These are phyloP conservation scores for Acipenser ruthenus DNA, from an alignment of 2,797 vertebrate genomes.

Conservation along the genomic window DNA sequence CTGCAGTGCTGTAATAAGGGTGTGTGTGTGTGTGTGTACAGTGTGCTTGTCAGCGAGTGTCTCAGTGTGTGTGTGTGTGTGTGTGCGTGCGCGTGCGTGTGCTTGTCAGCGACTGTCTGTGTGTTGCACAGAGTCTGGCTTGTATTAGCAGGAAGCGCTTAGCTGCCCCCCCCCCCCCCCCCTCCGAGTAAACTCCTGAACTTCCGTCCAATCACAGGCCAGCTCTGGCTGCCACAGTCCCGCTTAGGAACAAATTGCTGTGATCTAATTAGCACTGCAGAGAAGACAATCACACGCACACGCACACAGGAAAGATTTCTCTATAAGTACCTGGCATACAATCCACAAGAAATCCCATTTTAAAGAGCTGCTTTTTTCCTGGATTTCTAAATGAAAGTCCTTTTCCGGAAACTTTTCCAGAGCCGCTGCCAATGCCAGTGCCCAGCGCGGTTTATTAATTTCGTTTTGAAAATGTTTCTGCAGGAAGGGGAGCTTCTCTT, in stretches of 20 bases:
- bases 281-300: constrained; percentile 11
- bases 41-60: background rate
- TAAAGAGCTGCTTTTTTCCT: too few relatives aligned
- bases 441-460: too few relatives aligned
- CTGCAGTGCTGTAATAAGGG: too few relatives aligned
- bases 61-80: too few relatives aligned
- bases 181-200: constrained; percentile 53
- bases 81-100: background rate
- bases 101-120: constrained; percentile 2
- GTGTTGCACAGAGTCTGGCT: constrained; percentile 62
- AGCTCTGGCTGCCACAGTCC: background rate
- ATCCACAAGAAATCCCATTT: too few relatives aligned
- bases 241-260: constrained; percentile 13
- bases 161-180: constrained; percentile 57
- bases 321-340: too few relatives aligned
- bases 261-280: constrained; percentile 10
- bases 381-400: too few relatives aligned
- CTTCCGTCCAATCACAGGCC: constrained; percentile 38
- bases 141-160: constrained; percentile 59
- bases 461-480: too few relatives aligned
- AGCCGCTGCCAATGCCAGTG: too few relatives aligned
- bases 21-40: background rate
- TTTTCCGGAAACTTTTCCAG: too few relatives aligned
- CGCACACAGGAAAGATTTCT: constrained; percentile 1
- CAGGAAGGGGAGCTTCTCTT: too few relatives aligned